A percentile compares a stretch with the other conserved stretches of the same genome.
These are phyloP conservation scores for Zaprionus tsacasi DNA, from an alignment of 1,140 invertebrate species.

Conservation along the genomic window DNA sequence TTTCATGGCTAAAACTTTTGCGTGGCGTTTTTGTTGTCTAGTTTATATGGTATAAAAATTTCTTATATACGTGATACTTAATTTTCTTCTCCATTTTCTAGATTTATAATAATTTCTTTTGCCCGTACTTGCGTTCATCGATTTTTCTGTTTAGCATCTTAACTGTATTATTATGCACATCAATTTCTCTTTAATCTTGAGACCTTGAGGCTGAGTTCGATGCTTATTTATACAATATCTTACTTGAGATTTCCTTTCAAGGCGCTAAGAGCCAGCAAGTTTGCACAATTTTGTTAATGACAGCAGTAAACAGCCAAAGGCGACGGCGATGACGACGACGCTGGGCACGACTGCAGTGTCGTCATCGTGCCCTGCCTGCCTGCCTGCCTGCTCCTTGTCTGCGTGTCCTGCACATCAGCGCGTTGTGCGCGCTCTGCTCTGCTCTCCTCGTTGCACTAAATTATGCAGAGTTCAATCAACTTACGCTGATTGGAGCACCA, in stretches of 20 bases:
- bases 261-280: constrained; percentile 33
- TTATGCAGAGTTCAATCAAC: constrained; percentile 67
- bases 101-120: background rate
- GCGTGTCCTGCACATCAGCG: constrained; percentile 27
- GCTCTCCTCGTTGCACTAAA: constrained; percentile 36
- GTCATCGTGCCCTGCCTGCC: background rate
- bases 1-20: background rate
- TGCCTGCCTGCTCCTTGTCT: constrained; percentile 20
- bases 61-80: too few relatives aligned
- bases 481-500: constrained; percentile 61
- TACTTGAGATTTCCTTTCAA: constrained; percentile 41
- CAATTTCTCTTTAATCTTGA: constrained; percentile 7
- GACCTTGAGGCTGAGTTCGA: constrained; percentile 9
- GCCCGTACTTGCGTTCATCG: background rate
- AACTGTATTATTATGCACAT: background rate
- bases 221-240: constrained; percentile 42
- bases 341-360: background rate
- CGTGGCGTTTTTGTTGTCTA: too few relatives aligned
- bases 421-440: too few relatives aligned
- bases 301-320: constrained; percentile 48
- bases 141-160: background rate
- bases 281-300: constrained; percentile 55
- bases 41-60: background rate
- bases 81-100: too few relatives aligned
- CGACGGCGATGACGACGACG: constrained; percentile 4